Evolutionary conservation across 1,140 invertebrate genomes (phyloP).

Genomic region (Nymphalis io): DNA sequence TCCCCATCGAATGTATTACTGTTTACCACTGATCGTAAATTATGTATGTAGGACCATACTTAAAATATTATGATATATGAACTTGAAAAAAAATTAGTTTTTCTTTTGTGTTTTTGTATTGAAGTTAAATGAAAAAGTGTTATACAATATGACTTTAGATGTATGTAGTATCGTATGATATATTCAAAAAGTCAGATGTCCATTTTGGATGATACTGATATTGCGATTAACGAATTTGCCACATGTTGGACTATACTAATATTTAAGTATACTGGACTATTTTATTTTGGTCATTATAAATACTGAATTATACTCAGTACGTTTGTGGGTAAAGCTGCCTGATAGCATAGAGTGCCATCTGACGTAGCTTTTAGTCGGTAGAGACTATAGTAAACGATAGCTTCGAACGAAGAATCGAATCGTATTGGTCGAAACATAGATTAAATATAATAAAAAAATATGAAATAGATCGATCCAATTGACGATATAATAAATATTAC

Average conservation of each 20-base stretch:
- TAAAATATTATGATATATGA: constrained; percentile 15
- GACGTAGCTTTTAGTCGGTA: constrained; percentile 69
- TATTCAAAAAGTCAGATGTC: constrained; percentile 1
- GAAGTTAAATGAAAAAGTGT: not conserved
- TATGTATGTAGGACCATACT: constrained; percentile 27
- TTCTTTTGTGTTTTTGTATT: constrained; percentile 10
- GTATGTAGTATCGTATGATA: constrained; percentile 1
- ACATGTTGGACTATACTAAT: constrained; percentile 1
- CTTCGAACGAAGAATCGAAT: constrained; percentile 74
- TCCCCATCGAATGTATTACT: constrained; percentile 12
- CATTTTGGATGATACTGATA: not conserved
- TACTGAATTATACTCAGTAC: constrained; percentile 15
- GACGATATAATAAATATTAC: constrained; percentile 38
- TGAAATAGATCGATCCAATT: constrained; percentile 50
- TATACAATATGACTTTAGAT: not conserved
- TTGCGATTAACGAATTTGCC: not conserved
- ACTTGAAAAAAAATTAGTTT: not conserved
- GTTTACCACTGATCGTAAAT: constrained; percentile 13
- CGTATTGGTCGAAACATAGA: constrained; percentile 68
- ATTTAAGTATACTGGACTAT: constrained; percentile 2
- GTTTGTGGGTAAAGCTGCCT: constrained; percentile 44
- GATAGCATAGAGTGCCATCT: constrained; percentile 74
- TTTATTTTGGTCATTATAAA: constrained; percentile 12
- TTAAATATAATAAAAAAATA: constrained; percentile 54
- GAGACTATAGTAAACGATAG: constrained; percentile 57